These are phyloP conservation scores for Aleadryas rufinucha DNA, from an alignment of 2,113 vertebrate genomes.

Conservation along the genomic window DNA sequence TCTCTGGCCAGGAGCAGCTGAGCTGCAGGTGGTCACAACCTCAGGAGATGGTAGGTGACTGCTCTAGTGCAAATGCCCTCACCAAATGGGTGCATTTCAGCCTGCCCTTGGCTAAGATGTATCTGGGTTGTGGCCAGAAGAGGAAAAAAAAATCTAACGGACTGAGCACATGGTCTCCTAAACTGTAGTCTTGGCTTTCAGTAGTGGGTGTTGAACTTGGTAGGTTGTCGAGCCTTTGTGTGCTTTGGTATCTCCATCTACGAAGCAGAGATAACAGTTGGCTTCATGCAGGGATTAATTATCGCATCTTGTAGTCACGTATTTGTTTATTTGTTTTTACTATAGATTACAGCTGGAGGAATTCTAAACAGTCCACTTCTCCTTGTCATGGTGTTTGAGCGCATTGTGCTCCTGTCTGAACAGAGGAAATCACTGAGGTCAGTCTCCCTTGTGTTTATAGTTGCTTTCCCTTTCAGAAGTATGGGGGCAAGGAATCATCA, in stretches of 20 bases:
- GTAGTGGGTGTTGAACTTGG: conserved; percentile 9
- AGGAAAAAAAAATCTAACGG: neutral
- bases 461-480: conserved; percentile 56
- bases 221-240: neutral
- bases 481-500: conserved; percentile 9
- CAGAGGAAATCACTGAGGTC: conserved; percentile 59
- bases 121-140: neutral
- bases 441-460: conserved; percentile 44
- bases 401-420: conserved; percentile 39
- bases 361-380: conserved; percentile 46
- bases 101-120: neutral
- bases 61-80: neutral
- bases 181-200: neutral
- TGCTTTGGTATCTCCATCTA: conserved; percentile 22
- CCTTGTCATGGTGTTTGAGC: neutral
- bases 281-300: conserved; percentile 29
- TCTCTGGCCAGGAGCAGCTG: neutral
- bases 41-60: neutral
- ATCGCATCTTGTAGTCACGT: neutral
- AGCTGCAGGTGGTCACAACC: neutral
- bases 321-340: conserved; percentile 62
- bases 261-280: conserved; percentile 8
- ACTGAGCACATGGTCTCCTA: neutral
- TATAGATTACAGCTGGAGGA: conserved; percentile 51
- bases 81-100: neutral